These are phyloP conservation scores for Mustela lutreola DNA, from an alignment of 2,113 vertebrate genomes.

Conservation along the genomic window DNA sequence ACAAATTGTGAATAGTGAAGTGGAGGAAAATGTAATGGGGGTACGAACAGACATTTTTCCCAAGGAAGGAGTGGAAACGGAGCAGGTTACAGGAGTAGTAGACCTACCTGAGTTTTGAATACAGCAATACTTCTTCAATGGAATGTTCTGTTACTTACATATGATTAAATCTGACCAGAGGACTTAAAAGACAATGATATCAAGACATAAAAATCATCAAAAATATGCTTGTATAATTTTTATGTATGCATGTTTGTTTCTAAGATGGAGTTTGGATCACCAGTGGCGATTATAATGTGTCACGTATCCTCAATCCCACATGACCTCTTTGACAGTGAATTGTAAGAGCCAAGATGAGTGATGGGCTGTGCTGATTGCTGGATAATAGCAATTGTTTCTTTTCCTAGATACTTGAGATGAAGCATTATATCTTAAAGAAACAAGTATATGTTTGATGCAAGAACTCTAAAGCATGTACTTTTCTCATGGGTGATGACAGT, in stretches of 20 bases:
- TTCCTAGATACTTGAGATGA: background rate
- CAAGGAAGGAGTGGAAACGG: background rate
- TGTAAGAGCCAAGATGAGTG: background rate
- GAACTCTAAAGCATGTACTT: background rate
- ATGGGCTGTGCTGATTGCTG: background rate
- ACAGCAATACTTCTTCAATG: background rate
- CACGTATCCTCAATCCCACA: background rate
- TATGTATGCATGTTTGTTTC: background rate
- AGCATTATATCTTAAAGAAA: background rate
- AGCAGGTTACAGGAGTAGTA: too few relatives aligned
- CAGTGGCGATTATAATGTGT: background rate
- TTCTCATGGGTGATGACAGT: background rate
- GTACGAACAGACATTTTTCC: background rate
- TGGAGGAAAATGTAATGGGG: accelerated
- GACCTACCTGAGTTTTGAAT: background rate
- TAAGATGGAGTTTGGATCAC: background rate
- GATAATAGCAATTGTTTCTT: background rate
- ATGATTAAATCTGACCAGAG: background rate
- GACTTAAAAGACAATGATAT: background rate
- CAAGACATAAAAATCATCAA: background rate
- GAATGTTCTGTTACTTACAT: background rate
- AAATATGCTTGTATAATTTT: background rate
- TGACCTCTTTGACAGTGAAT: background rate
- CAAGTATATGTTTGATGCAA: background rate
- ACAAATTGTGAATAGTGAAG: background rate